Percentiles rank a stretch among this genome's conserved stretches.
Conservation (phyloP, 2,888 invertebrate species). For the Monopis laevigella region DNA sequence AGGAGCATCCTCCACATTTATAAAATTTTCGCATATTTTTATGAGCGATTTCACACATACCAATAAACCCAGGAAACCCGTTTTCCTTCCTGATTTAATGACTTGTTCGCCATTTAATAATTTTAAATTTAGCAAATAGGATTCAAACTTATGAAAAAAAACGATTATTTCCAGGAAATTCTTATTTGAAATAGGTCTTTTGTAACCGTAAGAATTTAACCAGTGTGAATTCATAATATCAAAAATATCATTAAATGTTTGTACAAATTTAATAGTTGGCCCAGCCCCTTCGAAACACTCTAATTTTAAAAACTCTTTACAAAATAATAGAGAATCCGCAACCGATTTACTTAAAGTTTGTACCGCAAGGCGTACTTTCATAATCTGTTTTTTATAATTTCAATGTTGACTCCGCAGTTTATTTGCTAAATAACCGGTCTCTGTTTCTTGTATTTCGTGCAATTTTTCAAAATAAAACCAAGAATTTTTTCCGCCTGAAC, state of each 20-base stretch:
- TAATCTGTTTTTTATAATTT: neutral
- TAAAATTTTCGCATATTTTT: conserved; percentile 2
- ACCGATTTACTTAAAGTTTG: neutral
- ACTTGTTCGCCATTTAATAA: neutral
- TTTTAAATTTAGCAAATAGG: neutral
- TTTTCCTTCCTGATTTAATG: neutral
- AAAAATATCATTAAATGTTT: neutral
- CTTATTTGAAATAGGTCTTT: neutral
- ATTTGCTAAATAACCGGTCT: neutral
- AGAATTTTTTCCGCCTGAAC: neutral
- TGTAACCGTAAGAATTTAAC: neutral
- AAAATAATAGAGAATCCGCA: neutral
- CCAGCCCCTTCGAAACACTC: neutral
- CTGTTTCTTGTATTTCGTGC: neutral
- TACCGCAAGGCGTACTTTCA: neutral
- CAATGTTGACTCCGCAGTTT: neutral
- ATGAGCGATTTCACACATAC: conserved; percentile 9
- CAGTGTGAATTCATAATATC: neutral
- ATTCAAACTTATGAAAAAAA: neutral
- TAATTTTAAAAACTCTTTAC: neutral
- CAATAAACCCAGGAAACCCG: conserved; percentile 15
- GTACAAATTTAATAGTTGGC: neutral
- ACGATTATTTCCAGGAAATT: neutral
- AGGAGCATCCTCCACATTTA: neutral
- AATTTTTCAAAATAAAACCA: neutral